phyloP scores from a whole-genome alignment of 2,888 invertebrate genomes.

The Cephus spinipes region DNA sequence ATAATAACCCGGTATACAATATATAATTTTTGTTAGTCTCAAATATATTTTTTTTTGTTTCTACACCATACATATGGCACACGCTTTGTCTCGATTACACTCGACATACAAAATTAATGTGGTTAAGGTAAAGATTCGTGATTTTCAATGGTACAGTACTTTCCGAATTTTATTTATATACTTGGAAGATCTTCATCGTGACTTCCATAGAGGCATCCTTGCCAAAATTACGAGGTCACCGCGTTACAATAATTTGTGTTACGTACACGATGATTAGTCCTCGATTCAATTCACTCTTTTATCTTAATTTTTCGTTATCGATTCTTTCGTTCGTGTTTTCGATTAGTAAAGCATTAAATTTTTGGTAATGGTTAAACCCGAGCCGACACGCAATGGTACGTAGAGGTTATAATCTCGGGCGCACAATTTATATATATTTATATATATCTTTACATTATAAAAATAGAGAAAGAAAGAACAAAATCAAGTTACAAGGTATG shows the following conservation, averaged over 20 bases:
- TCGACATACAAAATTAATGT: background rate
- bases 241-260: background rate
- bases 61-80: background rate
- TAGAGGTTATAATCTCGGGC: background rate
- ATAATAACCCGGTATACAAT: constrained; percentile 13
- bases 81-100: background rate
- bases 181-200: background rate
- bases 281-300: background rate
- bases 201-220: background rate
- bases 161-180: background rate
- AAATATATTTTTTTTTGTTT: background rate
- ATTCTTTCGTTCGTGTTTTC: background rate
- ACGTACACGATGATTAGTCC: background rate
- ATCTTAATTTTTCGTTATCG: background rate
- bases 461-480: background rate
- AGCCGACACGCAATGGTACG: background rate
- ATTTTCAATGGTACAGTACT: background rate
- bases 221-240: background rate
- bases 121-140: background rate
- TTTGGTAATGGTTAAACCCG: constrained; percentile 40
- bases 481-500: background rate
- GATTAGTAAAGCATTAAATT: constrained; percentile 48
- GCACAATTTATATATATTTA: background rate
- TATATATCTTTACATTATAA: background rate
- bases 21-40: constrained; percentile 10